Conservation (phyloP, 2,113 vertebrate species). For the Mesitornis unicolor region DNA sequence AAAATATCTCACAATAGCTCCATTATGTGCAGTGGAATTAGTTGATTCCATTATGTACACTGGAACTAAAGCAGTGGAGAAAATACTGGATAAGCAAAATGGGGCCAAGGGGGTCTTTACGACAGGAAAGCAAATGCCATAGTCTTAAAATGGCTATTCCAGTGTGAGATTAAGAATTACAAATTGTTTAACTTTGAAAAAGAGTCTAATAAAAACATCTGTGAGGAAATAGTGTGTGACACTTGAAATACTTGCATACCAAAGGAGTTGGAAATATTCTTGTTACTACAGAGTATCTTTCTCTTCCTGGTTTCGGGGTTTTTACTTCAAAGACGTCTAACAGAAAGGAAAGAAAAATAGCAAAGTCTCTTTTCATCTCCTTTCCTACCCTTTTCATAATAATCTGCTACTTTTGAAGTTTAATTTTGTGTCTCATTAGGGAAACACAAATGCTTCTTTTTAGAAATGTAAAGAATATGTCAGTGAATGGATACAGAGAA, state of each 20-base stretch:
- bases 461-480: not conserved
- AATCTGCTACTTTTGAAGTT: not conserved
- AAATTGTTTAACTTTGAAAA: not conserved
- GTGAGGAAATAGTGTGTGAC: not conserved
- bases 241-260: not conserved
- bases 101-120: not conserved
- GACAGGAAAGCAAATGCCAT: not conserved
- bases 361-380: not conserved
- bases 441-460: not conserved
- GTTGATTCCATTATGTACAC: not conserved
- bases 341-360: not conserved
- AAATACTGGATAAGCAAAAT: not conserved
- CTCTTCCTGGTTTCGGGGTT: not conserved
- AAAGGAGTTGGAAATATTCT: not conserved
- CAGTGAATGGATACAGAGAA: not conserved
- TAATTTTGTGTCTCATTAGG: not conserved
- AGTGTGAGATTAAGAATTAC: not conserved
- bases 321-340: not conserved
- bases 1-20: not conserved
- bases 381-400: not conserved
- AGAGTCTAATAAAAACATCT: not conserved
- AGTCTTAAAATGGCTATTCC: not conserved
- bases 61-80: not conserved
- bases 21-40: not conserved
- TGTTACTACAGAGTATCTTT: not conserved